Evolutionary conservation across 2,113 vertebrate genomes (phyloP).

Genomic region (Alaudala cheleensis): DNA sequence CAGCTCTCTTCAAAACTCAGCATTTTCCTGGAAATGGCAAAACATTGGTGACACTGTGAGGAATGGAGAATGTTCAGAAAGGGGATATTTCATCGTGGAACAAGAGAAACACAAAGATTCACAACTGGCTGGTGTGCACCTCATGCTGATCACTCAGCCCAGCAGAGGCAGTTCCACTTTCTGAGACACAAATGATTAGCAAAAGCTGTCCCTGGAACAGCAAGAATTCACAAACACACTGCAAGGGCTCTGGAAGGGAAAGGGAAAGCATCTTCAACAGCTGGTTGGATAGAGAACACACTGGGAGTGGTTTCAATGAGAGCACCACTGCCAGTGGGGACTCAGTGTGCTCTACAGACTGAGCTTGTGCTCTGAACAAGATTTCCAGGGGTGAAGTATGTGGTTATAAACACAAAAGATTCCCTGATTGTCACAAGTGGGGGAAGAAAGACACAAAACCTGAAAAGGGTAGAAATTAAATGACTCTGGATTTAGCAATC

Average conservation of each 20-base stretch:
- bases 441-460: neutral
- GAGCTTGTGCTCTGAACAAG: neutral
- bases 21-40: neutral
- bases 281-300: neutral
- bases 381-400: neutral
- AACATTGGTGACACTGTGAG: neutral
- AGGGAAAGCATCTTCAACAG: neutral
- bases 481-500: neutral
- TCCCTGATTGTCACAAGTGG: neutral
- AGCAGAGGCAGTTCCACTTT: neutral
- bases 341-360: neutral
- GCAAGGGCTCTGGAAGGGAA: neutral
- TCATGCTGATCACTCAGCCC: neutral
- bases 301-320: neutral
- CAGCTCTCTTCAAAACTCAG: neutral
- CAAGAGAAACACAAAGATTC: neutral
- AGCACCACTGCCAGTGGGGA: neutral
- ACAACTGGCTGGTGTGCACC: neutral
- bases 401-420: neutral
- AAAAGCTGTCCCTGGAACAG: neutral
- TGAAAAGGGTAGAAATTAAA: neutral
- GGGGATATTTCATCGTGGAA: rapidly evolving
- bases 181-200: neutral
- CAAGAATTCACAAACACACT: neutral
- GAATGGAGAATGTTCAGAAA: neutral